Evolutionary conservation across 2,797 vertebrate species (phyloP).

Genomic region (Percopsis omiscomaycus): DNA sequence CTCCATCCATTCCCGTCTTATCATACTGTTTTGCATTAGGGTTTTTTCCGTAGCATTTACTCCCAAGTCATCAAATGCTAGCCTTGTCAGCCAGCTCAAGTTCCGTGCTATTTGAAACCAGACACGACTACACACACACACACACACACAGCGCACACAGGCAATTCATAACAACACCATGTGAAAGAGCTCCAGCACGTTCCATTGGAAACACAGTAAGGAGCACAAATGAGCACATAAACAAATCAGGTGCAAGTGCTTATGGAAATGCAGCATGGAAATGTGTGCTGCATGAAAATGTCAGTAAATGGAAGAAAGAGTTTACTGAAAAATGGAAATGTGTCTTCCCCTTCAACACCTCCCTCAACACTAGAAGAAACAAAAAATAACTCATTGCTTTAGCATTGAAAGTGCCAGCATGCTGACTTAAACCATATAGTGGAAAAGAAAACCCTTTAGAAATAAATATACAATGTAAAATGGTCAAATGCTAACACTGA

Average conservation of each 20-base stretch:
- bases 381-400: slow-evolving; percentile 11
- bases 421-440: not conserved
- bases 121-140: slow-evolving; percentile 54
- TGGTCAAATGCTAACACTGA: slow-evolving; percentile 7
- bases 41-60: not conserved
- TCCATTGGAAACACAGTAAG: not conserved
- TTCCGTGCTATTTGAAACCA: slow-evolving; percentile 62
- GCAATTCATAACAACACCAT: slow-evolving; percentile 21
- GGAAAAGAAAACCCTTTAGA: not conserved
- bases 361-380: slow-evolving; percentile 5
- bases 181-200: slow-evolving; percentile 6
- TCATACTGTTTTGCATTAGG: not conserved
- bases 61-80: slow-evolving; percentile 45
- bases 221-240: slow-evolving; percentile 24
- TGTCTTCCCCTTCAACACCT: slow-evolving; percentile 26
- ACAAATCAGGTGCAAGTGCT: slow-evolving; percentile 37
- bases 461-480: not conserved
- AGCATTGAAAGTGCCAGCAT: slow-evolving; percentile 4
- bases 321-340: slow-evolving; percentile 19
- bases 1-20: slow-evolving; percentile 2
- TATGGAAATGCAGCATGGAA: slow-evolving; percentile 66
- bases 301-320: slow-evolving; percentile 41
- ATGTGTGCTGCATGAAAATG: slow-evolving; percentile 62
- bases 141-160: slow-evolving; percentile 4
- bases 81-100: slow-evolving; percentile 51